These are phyloP conservation scores for Phaenicophaeus curvirostris DNA, from an alignment of 2,797 vertebrate genomes.

Conservation along the genomic window DNA sequence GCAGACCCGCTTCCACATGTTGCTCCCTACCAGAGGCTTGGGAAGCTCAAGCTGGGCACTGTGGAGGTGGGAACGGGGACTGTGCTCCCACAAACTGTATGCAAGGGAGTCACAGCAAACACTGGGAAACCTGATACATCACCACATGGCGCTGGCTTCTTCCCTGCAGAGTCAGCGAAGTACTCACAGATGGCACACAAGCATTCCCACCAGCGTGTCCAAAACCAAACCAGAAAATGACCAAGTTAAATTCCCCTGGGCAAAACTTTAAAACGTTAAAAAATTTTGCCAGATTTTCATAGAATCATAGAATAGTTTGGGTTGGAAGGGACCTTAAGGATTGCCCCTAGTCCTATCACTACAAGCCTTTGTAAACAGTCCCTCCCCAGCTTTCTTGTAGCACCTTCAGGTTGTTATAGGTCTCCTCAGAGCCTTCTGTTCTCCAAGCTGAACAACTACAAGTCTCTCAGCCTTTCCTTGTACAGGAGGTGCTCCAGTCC, in stretches of 20 bases:
- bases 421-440: no score
- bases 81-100: background rate
- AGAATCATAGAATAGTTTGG: no score
- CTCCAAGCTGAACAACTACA: no score
- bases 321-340: no score
- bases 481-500: no score
- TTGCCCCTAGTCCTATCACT: no score
- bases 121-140: background rate
- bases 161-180: background rate
- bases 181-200: background rate
- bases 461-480: no score
- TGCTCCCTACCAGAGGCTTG: background rate
- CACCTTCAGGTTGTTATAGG: no score
- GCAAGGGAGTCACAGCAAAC: background rate
- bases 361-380: no score
- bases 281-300: background rate
- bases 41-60: background rate
- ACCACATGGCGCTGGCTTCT: background rate
- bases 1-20: rapidly evolving
- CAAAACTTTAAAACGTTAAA: background rate
- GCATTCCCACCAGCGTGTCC: background rate
- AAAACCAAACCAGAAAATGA: conserved; percentile 12
- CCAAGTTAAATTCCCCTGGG: background rate
- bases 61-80: background rate
- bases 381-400: no score